Evolutionary conservation across 2,113 vertebrate genomes (phyloP), one percentile per base, ranked within the genome.

Genomic region (Oreochromis spilurus): DNA sequence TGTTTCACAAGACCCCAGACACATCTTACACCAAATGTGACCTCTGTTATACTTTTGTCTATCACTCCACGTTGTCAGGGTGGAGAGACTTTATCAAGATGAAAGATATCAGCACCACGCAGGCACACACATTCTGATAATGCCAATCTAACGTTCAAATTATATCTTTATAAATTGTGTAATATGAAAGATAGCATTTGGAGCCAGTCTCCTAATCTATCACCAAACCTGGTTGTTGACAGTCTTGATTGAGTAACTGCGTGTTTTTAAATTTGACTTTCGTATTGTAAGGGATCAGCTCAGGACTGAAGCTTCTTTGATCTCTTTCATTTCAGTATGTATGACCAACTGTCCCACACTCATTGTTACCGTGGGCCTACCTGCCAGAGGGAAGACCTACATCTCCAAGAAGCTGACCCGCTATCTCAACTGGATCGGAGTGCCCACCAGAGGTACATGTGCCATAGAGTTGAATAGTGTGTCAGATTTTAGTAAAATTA

Each of bases 351-450:
- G 98, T 87, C 99, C 99, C 5, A 99, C 98, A 1, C 96, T 99
- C 91, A 99, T 99, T 60, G 98, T 99, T 90, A 99, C 99, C 50
- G 98, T 99, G 90, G 99, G 99, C 52, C 97, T 99, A 34, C 99
- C 99, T 36, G 98, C 99, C 72, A 95, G 99, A 93, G 99, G 99
- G 78, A 99, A 99, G 95, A 99, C 99, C 7, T 99, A 99, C 88
- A 99, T 99, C 93, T 99, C 99, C 2, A 99, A 99, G 95, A 99
- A 99, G 95, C 95, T 99, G 92, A 99, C 99, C 1, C 98, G 99
- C 88, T 99, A 99, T 94, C 96, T 99, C 43, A 99, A 99, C 95
- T 99, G 99, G 99, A 99, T 99, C 4, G 99, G 98, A 3, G 99
- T 99, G 50, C 97, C 98, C 70, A 99, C 98, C 1, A 98, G 97